These are phyloP conservation scores for Dasyurus viverrinus DNA, from an alignment of 2,113 vertebrate genomes.

Conservation along the genomic window DNA sequence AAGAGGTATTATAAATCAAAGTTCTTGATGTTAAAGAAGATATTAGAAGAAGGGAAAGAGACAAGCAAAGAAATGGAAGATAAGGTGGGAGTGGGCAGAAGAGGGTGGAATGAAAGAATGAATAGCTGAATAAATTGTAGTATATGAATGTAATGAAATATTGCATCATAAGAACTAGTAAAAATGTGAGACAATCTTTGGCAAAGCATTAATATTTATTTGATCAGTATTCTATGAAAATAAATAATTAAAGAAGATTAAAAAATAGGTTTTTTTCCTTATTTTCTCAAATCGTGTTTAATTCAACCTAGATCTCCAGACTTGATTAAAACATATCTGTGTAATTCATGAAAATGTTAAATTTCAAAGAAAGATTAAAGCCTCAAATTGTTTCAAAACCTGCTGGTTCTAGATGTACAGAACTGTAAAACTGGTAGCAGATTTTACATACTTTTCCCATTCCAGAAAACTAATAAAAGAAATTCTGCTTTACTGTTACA, in stretches of 20 bases:
- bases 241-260: background rate
- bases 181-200: background rate
- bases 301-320: background rate
- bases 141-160: background rate
- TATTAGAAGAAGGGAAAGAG: background rate
- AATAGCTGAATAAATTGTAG: background rate
- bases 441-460: background rate
- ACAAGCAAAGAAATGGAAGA: background rate
- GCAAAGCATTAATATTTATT: background rate
- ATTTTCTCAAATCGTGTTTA: background rate
- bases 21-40: background rate
- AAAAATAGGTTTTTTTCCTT: background rate
- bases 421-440: background rate
- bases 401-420: background rate
- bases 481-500: background rate
- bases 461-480: background rate
- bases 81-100: background rate
- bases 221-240: background rate
- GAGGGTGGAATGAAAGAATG: background rate
- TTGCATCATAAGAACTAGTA: background rate
- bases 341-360: slow-evolving; percentile 4
- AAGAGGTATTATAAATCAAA: background rate
- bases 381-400: background rate
- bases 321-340: slow-evolving; percentile 11
- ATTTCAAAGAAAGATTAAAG: slow-evolving; percentile 14